A percentile compares a stretch with the other conserved stretches of the same genome.
phyloP scores from a whole-genome alignment of 2,113 vertebrate species.

The Plestiodon gilberti region DNA sequence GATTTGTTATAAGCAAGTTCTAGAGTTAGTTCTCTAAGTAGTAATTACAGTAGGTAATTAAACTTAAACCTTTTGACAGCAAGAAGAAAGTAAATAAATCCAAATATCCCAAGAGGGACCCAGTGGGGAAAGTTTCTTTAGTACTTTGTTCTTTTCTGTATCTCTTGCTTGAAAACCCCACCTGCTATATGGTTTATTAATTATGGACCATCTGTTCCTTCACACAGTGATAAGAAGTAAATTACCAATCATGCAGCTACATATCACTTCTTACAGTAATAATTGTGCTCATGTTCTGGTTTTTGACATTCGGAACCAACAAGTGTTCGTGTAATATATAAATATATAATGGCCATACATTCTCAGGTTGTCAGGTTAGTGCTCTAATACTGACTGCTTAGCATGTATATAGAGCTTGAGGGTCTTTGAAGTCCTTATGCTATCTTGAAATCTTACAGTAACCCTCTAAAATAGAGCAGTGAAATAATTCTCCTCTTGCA shows the following conservation, averaged over 20 bases:
- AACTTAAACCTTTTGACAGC: conserved; percentile 6
- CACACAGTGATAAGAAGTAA: background rate
- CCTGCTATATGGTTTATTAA: background rate
- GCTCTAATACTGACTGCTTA: background rate
- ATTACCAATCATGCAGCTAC: background rate
- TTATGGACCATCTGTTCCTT: background rate
- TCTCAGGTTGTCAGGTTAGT: background rate
- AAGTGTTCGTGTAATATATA: background rate
- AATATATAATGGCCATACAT: background rate
- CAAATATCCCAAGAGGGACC: background rate
- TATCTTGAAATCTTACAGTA: background rate
- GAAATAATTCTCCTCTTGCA: too few species aligned
- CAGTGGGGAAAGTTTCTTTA: background rate
- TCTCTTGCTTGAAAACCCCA: background rate
- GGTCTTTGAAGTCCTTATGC: too few species aligned
- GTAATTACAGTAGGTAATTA: background rate
- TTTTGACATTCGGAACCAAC: conserved; percentile 3
- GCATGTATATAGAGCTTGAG: background rate
- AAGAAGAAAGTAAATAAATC: background rate
- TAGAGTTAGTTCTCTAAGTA: background rate
- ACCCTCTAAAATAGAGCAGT: too few species aligned
- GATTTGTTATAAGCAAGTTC: background rate
- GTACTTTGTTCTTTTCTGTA: background rate
- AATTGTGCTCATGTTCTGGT: background rate
- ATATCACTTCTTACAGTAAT: background rate